These are phyloP conservation scores for Spodoptera littoralis DNA, from an alignment of 2,888 invertebrate genomes.

Conservation along the genomic window DNA sequence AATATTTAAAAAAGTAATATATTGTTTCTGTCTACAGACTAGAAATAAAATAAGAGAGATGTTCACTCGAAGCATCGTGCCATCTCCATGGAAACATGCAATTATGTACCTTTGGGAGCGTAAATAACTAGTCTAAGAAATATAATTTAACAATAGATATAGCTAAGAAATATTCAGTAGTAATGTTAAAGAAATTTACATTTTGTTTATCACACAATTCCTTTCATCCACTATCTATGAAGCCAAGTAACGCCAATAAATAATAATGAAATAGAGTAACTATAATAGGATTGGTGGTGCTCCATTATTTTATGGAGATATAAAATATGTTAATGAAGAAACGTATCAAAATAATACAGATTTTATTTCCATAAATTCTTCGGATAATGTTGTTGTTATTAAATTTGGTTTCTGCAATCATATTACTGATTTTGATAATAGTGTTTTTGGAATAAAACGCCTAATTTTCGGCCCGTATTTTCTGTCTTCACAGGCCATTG, in stretches of 20 bases:
- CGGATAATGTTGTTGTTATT: constrained; percentile 14
- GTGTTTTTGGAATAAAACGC: neutral
- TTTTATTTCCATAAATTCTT: neutral
- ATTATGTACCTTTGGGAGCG: constrained; percentile 82
- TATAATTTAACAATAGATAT: constrained; percentile 75
- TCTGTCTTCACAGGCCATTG: constrained; percentile 18
- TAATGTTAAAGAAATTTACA: constrained; percentile 79
- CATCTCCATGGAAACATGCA: constrained; percentile 20
- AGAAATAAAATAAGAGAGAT: too few relatives aligned
- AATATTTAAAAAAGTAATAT: too few relatives aligned
- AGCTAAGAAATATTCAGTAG: constrained; percentile 68
- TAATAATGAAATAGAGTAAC: constrained; percentile 56
- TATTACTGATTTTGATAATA: neutral
- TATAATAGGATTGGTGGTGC: constrained; percentile 62
- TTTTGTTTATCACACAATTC: constrained; percentile 82
- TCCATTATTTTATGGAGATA: constrained; percentile 17
- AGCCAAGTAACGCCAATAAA: constrained; percentile 73
- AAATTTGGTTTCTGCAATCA: neutral
- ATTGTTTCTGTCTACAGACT: too few relatives aligned
- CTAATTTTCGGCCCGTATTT: constrained; percentile 4
- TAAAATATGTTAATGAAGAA: constrained; percentile 14
- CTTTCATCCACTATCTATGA: constrained; percentile 67
- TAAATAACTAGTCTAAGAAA: constrained; percentile 59
- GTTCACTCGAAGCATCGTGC: constrained; percentile 18
- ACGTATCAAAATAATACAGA: neutral